These are phyloP conservation scores for Pseudachorutes palmiensis DNA, from an alignment of 1,140 invertebrate species.

Conservation along the genomic window DNA sequence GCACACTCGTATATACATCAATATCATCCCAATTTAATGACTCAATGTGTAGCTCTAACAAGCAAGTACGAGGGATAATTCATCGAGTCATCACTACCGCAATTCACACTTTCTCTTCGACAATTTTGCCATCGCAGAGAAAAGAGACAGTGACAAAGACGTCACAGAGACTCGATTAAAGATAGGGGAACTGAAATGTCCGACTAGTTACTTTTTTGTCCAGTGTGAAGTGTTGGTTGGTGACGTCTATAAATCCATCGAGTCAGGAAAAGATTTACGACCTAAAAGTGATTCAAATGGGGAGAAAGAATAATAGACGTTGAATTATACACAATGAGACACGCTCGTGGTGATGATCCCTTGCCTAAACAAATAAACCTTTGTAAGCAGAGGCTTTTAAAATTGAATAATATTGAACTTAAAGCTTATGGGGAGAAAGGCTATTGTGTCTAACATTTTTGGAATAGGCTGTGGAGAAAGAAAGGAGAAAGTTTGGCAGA, in stretches of 20 bases:
- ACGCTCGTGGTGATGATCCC: not conserved
- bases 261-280: not conserved
- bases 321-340: not conserved
- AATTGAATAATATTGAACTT: not conserved
- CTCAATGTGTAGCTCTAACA: not conserved
- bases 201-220: not conserved
- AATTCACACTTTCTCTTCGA: not conserved
- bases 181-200: not conserved
- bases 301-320: not conserved
- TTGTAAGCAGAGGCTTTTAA: no score
- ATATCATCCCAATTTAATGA: not conserved
- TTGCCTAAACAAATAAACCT: not conserved
- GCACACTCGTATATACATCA: not conserved
- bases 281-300: not conserved
- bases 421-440: not conserved
- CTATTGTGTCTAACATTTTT: not conserved
- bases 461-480: not conserved
- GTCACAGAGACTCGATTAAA: not conserved
- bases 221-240: not conserved
- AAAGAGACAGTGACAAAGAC: no score
- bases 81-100: no score
- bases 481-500: not conserved
- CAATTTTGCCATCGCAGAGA: not conserved
- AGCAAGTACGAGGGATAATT: not conserved
- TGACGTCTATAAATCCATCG: slow-evolving; percentile 8